Base-by-base conservation (phyloP, 53 echinoderm and acorn worm genomes). In the Patiria pectinifera region DNA sequence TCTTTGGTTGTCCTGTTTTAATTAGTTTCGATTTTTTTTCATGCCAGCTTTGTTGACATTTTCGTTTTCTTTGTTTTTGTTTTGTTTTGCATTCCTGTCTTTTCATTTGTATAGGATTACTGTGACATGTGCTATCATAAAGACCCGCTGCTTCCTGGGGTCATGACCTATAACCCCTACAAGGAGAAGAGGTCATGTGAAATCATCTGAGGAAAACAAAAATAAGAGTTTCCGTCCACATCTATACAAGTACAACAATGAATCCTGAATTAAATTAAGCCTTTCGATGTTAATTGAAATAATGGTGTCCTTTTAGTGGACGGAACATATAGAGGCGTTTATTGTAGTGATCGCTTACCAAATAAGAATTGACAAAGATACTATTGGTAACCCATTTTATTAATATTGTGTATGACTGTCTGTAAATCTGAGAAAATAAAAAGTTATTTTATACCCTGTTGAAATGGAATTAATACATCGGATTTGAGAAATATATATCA, bases 101-200 rank as follows among this genome's bases (percentile, higher is more conserved):
- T 45, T 79, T 45, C 47, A 46, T 46, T 45, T 25, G 12, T 79
- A 4, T 25, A 79, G 80, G 4, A 47, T 79, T 45, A 79, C 80
- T 79, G 80, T 19, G 2, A 79, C 80, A 6, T 14, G 80, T 18
- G 45, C 24, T 25, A 79, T 6, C 15, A 46, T 47, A 11, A 45
- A 4, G 80, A 79, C 46, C 48, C 45, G 47, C 80, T 79, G 3
- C 80, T 79, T 13, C 80, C 80, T 15, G 80, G 80, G 45, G 80
- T 79, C 22, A 79, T 79, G 80, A 47, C 45, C 45, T 79, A 12
- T 47, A 79, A 79, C 80, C 80, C 80, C 21, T 79, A 79, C 19
- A 79, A 47, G 48, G 80, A 79, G 80, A 79, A 79, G 80, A 79
- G 24, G 48, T 45, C 80, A 25, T 79, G 80, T 25, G 14, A 46